Conservation (phyloP, 2,797 vertebrate species). For the Onychomys torridus region DNA sequence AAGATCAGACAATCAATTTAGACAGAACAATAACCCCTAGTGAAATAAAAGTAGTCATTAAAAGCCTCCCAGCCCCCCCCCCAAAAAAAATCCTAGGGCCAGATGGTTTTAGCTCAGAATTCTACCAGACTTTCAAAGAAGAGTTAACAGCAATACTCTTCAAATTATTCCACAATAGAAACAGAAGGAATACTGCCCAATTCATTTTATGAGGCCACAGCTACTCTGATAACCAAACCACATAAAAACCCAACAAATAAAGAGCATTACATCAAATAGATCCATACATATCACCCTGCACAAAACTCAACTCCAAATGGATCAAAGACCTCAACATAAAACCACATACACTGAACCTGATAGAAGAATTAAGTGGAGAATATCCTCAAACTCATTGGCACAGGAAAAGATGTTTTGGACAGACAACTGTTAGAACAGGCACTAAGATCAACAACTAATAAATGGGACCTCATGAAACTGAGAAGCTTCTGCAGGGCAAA, state of each 20-base stretch:
- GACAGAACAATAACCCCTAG: background rate
- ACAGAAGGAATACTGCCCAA: background rate
- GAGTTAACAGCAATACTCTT: background rate
- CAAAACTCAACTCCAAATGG: background rate
- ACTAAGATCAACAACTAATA: background rate
- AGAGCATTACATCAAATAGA: background rate
- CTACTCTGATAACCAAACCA: background rate
- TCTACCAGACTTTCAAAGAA: background rate
- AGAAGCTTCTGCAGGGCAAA: background rate
- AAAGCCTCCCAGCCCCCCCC: too few relatives aligned
- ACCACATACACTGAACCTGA: background rate
- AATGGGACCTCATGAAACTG: background rate
- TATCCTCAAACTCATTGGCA: background rate
- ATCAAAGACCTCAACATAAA: background rate
- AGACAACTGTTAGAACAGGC: background rate
- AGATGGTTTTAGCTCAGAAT: background rate
- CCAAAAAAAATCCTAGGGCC: background rate
- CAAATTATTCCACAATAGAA: background rate
- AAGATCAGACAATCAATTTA: background rate
- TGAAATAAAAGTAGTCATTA: background rate
- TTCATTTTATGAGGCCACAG: background rate
- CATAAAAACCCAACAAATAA: background rate
- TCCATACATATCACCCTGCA: background rate
- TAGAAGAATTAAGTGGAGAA: background rate
- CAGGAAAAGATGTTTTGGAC: background rate